These are phyloP conservation scores for Danio tinwini DNA, from an alignment of 2,797 vertebrate genomes.

Conservation along the genomic window DNA sequence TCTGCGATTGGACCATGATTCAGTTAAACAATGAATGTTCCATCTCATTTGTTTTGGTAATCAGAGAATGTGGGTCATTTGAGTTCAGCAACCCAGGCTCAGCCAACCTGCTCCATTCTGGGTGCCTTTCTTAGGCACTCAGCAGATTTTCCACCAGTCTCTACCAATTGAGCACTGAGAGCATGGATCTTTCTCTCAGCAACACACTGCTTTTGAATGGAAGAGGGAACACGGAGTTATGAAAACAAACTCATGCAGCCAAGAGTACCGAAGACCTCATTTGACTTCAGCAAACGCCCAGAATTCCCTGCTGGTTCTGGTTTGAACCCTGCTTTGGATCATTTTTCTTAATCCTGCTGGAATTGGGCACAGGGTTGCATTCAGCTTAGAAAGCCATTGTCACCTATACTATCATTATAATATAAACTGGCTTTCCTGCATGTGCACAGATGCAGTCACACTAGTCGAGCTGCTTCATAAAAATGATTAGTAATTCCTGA, in stretches of 20 bases:
- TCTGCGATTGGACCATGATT: constrained; percentile 62
- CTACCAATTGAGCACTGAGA: constrained; percentile 75
- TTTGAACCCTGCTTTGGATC: constrained; percentile 61
- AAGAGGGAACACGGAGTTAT: constrained; percentile 71
- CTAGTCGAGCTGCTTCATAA: neutral
- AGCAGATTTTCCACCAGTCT: constrained; percentile 72
- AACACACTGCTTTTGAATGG: constrained; percentile 71
- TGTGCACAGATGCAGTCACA: neutral
- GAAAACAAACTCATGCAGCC: constrained; percentile 71
- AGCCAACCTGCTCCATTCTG: constrained; percentile 80
- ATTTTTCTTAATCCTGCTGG: constrained; percentile 59
- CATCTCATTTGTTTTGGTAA: constrained; percentile 76
- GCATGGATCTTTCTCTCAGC: constrained; percentile 71
- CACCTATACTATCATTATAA: neutral
- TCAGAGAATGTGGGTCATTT: constrained; percentile 83
- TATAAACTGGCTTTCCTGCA: constrained; percentile 3
- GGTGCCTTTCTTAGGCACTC: constrained; percentile 75
- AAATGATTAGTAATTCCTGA: neutral
- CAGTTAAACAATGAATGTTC: constrained; percentile 70
- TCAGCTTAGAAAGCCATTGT: constrained; percentile 29
- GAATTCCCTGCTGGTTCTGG: constrained; percentile 60
- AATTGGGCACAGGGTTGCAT: constrained; percentile 55
- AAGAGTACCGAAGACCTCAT: constrained; percentile 68
- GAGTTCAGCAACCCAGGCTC: constrained; percentile 73
- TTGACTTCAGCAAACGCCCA: constrained; percentile 70